Percentiles rank a stretch among this genome's conserved stretches.
These are phyloP conservation scores for Uria aalge DNA, from an alignment of 2,113 vertebrate genomes.

Conservation along the genomic window DNA sequence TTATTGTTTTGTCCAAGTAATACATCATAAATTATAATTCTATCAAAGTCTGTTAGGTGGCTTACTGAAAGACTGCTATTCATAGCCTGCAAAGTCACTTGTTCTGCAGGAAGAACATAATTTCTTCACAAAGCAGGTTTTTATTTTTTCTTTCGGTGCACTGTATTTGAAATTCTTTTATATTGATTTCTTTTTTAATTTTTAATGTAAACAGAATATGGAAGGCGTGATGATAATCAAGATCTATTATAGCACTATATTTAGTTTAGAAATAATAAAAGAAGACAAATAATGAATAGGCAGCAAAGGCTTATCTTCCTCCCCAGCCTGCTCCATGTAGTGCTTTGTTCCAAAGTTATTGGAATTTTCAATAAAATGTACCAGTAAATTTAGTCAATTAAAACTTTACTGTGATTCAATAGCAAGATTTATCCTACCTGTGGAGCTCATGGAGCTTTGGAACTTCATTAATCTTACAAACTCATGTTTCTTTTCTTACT, in stretches of 20 bases:
- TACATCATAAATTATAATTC: neutral
- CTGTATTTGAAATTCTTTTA: neutral
- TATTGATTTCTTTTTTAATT: neutral
- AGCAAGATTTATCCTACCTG: neutral
- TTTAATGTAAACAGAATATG: conserved; percentile 6
- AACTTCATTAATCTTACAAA: neutral
- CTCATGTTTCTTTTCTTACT: neutral
- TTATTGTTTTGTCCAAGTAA: neutral
- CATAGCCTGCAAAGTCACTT: neutral
- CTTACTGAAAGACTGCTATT: conserved; percentile 18
- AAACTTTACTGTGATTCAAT: neutral
- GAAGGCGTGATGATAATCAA: neutral
- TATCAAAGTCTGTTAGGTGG: neutral
- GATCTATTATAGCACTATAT: neutral
- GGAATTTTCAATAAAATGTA: neutral
- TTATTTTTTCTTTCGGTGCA: neutral
- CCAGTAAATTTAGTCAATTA: neutral
- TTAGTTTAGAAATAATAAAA: conserved; percentile 30
- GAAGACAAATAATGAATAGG: conserved; percentile 25
- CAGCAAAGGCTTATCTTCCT: neutral
- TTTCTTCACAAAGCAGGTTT: neutral
- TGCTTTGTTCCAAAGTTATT: neutral
- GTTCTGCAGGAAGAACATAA: neutral
- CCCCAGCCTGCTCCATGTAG: neutral
- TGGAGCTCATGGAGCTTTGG: neutral